A percentile compares a stretch with the other conserved stretches of the same genome.
These are phyloP conservation scores for Pseudomugil tenellus DNA, from an alignment of 2,797 vertebrate genomes.

Conservation along the genomic window DNA sequence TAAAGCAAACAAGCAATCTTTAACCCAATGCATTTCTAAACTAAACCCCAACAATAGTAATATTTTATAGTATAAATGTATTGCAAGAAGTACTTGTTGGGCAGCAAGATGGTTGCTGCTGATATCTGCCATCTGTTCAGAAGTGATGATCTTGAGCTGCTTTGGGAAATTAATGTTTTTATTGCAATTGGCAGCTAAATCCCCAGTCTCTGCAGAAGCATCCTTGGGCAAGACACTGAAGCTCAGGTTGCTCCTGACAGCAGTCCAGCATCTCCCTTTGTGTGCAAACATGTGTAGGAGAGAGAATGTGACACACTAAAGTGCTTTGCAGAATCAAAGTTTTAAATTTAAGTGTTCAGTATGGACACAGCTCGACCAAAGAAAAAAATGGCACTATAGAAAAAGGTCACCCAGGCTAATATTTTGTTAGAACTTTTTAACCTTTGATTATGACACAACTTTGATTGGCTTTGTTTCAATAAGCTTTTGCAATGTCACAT, in stretches of 20 bases:
- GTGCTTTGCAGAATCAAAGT: not conserved
- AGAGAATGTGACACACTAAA: not conserved
- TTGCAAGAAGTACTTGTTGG: not conserved
- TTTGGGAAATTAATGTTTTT: conserved; percentile 12
- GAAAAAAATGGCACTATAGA: too few relatives aligned
- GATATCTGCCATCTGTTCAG: conserved; percentile 17
- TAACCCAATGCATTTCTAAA: too few relatives aligned
- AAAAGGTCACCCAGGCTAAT: too few relatives aligned
- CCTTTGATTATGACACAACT: too few relatives aligned
- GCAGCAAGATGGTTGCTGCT: not conserved
- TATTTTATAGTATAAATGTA: not conserved
- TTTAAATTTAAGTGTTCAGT: not conserved
- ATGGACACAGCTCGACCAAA: too few relatives aligned
- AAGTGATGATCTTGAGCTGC: conserved; percentile 6
- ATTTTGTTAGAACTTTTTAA: too few relatives aligned
- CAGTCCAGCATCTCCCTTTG: not conserved
- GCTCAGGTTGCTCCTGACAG: not conserved
- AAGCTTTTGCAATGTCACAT: too few relatives aligned
- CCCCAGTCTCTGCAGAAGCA: not conserved
- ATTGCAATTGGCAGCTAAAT: conserved; percentile 2
- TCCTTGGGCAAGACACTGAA: conserved; percentile 3
- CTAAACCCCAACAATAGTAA: not conserved
- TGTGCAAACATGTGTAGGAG: not conserved
- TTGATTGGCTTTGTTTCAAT: too few relatives aligned
- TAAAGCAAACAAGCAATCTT: not conserved